Conservation (phyloP, 2,888 invertebrate genomes). For the Amphipoea lucens region DNA sequence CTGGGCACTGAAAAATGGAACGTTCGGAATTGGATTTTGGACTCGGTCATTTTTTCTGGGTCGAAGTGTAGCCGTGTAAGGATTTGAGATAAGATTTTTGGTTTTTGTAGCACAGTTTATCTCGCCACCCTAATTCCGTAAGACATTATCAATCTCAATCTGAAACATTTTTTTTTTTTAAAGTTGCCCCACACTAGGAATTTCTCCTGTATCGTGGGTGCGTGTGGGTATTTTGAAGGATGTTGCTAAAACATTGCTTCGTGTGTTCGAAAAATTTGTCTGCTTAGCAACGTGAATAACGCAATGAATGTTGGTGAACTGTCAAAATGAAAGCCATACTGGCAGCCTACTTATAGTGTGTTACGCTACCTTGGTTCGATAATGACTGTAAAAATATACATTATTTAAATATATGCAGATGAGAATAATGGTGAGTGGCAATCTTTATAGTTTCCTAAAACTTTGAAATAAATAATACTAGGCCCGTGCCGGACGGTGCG, state of each 20-base stretch:
- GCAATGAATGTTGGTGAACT: too few species aligned
- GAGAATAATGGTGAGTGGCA: not conserved
- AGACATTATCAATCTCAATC: not conserved
- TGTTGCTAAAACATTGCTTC: not conserved
- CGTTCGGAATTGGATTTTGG: conserved; percentile 38
- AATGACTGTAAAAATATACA: not conserved
- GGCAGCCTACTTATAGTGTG: too few species aligned
- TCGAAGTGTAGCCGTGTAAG: not conserved
- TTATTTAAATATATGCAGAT: not conserved
- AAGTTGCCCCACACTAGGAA: too few species aligned
- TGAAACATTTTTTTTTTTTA: not conserved
- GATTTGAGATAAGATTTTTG: not conserved
- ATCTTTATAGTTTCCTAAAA: not conserved
- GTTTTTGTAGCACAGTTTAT: not conserved
- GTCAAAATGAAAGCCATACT: too few species aligned
- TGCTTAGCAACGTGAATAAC: too few species aligned
- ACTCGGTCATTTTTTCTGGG: conserved; percentile 32
- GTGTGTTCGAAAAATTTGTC: not conserved
- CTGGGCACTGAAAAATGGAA: conserved; percentile 44
- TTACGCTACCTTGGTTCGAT: not conserved
- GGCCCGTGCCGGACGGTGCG: too few species aligned
- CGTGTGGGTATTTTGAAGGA: not conserved
- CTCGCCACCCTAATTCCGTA: not conserved
- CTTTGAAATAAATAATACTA: not conserved
- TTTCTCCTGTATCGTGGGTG: too few species aligned